These are phyloP conservation scores for Embiotoca jacksoni DNA, from an alignment of 2,113 vertebrate genomes.

Conservation along the genomic window DNA sequence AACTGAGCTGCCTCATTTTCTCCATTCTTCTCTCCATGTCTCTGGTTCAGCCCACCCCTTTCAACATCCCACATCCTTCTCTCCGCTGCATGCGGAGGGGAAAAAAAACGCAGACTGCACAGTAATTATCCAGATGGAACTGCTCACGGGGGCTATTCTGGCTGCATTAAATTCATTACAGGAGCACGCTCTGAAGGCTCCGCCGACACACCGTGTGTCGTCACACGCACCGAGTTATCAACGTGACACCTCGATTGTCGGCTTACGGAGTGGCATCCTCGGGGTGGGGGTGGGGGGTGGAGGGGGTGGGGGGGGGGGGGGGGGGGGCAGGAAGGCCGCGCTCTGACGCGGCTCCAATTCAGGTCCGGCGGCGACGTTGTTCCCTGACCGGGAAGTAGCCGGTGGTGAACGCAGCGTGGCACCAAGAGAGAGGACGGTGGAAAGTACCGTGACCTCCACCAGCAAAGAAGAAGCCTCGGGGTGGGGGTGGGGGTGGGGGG, in stretches of 20 bases:
- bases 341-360: neutral
- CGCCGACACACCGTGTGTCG: constrained; percentile 6
- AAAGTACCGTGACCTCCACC: constrained; percentile 18
- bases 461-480: constrained; percentile 24
- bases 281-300: no score
- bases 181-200: constrained; percentile 30
- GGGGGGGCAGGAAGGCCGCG: no score
- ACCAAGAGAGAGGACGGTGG: constrained; percentile 22
- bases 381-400: constrained; percentile 29
- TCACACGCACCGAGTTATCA: constrained; percentile 3
- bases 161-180: constrained; percentile 59
- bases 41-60: constrained; percentile 62
- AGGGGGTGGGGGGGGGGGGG: no score
- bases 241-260: constrained; percentile 1
- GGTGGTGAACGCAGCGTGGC: constrained; percentile 9
- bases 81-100: constrained; percentile 58
- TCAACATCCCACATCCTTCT: constrained; percentile 72
- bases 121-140: constrained; percentile 71
- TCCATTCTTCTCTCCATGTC: constrained; percentile 64
- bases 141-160: constrained; percentile 55
- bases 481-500: neutral
- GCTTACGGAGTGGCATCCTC: neutral
- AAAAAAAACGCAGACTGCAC: constrained; percentile 72
- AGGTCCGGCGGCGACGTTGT: constrained; percentile 3
- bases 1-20: constrained; percentile 57